These are phyloP conservation scores for Ascaphus truei DNA, from an alignment of 2,113 vertebrate species.

Conservation along the genomic window DNA sequence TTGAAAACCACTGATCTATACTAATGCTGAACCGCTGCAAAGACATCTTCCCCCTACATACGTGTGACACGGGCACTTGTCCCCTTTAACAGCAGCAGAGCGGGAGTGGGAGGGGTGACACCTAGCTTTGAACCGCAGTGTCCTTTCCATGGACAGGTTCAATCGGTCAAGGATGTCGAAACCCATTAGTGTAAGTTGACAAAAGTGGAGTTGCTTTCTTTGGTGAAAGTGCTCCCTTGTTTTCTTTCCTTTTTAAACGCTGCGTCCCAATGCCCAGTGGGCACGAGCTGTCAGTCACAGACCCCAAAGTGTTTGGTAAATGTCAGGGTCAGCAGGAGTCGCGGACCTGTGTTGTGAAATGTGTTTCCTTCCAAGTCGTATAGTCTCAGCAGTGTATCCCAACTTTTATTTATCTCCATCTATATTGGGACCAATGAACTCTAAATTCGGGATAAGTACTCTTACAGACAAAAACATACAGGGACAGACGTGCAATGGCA, in stretches of 20 bases:
- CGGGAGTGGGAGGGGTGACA: conserved; percentile 38
- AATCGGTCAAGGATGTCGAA: conserved; percentile 61
- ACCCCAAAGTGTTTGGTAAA: conserved; percentile 45
- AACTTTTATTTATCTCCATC: too few relatives aligned
- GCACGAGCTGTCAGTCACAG: conserved; percentile 48
- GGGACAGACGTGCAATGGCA: too few relatives aligned
- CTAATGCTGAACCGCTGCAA: too few relatives aligned
- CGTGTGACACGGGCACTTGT: too few relatives aligned
- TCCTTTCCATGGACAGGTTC: conserved; percentile 58
- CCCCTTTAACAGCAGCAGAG: too few relatives aligned
- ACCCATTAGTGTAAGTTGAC: conserved; percentile 53
- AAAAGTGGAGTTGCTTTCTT: conserved; percentile 51
- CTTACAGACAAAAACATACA: too few relatives aligned
- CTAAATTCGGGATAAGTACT: too few relatives aligned
- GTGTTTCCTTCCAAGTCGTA: conserved; percentile 46
- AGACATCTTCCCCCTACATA: too few relatives aligned
- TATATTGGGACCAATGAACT: too few relatives aligned
- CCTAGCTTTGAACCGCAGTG: conserved; percentile 65
- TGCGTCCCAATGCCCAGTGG: conserved; percentile 48
- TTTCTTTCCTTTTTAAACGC: conserved; percentile 47
- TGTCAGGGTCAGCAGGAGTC: conserved; percentile 46
- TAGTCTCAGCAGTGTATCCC: too few relatives aligned
- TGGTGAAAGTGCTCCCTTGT: conserved; percentile 47
- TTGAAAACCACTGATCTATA: too few relatives aligned
- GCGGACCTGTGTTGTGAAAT: conserved; percentile 51